A percentile compares a stretch with the other conserved stretches of the same genome.
These are phyloP conservation scores for Chrysolina haemoptera DNA, from an alignment of 2,888 invertebrate species.

Conservation along the genomic window DNA sequence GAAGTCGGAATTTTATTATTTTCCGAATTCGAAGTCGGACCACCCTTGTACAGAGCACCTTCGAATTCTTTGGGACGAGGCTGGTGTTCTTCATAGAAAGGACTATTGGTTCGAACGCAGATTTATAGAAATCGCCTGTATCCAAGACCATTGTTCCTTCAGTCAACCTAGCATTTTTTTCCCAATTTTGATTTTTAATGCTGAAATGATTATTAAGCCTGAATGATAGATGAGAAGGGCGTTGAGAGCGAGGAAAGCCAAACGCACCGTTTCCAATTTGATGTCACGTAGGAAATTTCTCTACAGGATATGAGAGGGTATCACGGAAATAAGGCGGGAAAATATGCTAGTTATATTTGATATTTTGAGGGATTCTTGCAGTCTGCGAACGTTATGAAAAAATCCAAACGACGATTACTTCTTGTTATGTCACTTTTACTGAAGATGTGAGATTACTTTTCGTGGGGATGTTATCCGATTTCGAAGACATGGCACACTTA, in stretches of 20 bases:
- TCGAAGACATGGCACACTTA: background rate
- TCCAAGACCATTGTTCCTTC: too few species aligned
- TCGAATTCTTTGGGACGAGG: too few species aligned
- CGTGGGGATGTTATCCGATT: background rate
- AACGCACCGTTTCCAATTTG: conserved; percentile 19
- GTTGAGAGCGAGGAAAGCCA: background rate
- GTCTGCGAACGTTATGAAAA: conserved; percentile 2
- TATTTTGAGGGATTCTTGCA: background rate
- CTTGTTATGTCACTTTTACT: conserved; percentile 7
- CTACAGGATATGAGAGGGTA: conserved; percentile 15
- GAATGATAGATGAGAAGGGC: background rate
- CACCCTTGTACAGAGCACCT: too few species aligned
- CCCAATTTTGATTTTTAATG: too few species aligned
- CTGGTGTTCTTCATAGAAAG: too few species aligned
- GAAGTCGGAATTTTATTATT: too few species aligned
- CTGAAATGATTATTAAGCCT: too few species aligned
- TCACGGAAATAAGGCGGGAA: conserved; percentile 2
- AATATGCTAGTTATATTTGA: conserved; percentile 16
- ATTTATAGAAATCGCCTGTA: too few species aligned
- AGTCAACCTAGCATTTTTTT: too few species aligned
- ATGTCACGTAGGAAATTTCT: conserved; percentile 11
- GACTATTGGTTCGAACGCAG: too few species aligned
- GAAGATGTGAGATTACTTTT: background rate
- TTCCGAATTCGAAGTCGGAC: too few species aligned
- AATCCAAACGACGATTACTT: conserved; percentile 7